Evolutionary conservation across 1,140 invertebrate genomes (phyloP).

Genomic region (Drosophila oshimai): DNA sequence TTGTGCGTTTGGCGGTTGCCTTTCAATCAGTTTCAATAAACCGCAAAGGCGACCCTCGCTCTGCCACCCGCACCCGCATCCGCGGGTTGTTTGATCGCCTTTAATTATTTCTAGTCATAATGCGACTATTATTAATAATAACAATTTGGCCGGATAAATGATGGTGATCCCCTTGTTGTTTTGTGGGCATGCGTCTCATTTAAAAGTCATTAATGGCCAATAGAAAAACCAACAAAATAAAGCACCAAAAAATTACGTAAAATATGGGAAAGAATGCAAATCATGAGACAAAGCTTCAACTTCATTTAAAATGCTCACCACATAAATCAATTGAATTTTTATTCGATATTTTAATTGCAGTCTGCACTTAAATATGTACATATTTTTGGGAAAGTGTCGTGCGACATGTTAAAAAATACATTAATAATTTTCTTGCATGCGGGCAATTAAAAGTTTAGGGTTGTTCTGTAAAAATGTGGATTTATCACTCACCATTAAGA

Average conservation of each 20-base stretch:
- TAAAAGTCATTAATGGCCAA: constrained; percentile 67
- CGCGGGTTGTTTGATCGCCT: constrained; percentile 27
- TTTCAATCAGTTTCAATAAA: constrained; percentile 54
- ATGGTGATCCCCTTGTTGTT: neutral
- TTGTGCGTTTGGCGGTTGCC: constrained; percentile 11
- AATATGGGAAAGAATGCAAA: neutral
- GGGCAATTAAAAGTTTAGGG: neutral
- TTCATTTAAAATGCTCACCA: constrained; percentile 19
- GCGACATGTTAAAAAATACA: constrained; percentile 30
- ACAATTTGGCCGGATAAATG: constrained; percentile 35
- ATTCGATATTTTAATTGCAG: constrained; percentile 64
- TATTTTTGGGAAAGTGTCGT: constrained; percentile 16
- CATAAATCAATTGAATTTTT: constrained; percentile 73
- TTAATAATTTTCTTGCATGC: constrained; percentile 26
- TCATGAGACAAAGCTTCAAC: neutral
- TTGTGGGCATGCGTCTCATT: constrained; percentile 64
- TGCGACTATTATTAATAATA: constrained; percentile 63
- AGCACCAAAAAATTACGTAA: neutral
- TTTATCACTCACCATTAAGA: neutral
- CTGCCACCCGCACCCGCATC: constrained; percentile 18
- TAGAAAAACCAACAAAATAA: constrained; percentile 30
- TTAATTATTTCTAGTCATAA: constrained; percentile 69
- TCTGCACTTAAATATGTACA: constrained; percentile 27
- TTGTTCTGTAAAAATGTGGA: neutral
- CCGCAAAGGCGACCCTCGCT: constrained; percentile 6